Evolutionary conservation across 1,140 invertebrate species (phyloP).

Genomic region (Camponotus floridanus): DNA sequence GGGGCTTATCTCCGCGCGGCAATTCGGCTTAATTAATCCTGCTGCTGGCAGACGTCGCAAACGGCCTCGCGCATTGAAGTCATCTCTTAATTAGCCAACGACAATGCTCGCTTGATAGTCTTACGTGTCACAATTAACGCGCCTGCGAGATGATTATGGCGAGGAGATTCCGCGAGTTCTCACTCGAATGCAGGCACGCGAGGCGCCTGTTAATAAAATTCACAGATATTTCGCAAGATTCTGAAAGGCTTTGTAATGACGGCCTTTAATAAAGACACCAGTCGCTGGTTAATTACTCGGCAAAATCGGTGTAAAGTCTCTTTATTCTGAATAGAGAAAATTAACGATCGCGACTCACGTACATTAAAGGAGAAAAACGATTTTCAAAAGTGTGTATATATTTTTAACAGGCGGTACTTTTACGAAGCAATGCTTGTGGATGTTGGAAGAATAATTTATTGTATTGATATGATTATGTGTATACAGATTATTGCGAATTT

Average conservation of each 20-base stretch:
- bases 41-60: conserved; percentile 62
- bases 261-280: conserved; percentile 17
- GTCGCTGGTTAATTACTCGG: background rate
- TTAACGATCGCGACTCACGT: background rate
- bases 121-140: conserved; percentile 84
- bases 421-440: background rate
- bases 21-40: conserved; percentile 83
- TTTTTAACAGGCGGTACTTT: background rate
- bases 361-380: background rate
- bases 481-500: background rate
- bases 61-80: conserved; percentile 74
- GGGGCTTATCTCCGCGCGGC: conserved; percentile 57
- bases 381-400: background rate
- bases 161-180: conserved; percentile 56
- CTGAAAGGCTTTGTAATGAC: conserved; percentile 4
- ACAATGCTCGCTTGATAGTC: conserved; percentile 82
- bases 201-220: conserved; percentile 29
- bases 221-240: conserved; percentile 24
- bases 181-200: background rate
- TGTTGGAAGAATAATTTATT: background rate
- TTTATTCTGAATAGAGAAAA: background rate
- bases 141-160: conserved; percentile 58
- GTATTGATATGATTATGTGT: background rate
- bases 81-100: conserved; percentile 83
- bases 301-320: background rate